Conservation (phyloP, 2,113 vertebrate genomes). For the Pseudopodoces humilis region DNA sequence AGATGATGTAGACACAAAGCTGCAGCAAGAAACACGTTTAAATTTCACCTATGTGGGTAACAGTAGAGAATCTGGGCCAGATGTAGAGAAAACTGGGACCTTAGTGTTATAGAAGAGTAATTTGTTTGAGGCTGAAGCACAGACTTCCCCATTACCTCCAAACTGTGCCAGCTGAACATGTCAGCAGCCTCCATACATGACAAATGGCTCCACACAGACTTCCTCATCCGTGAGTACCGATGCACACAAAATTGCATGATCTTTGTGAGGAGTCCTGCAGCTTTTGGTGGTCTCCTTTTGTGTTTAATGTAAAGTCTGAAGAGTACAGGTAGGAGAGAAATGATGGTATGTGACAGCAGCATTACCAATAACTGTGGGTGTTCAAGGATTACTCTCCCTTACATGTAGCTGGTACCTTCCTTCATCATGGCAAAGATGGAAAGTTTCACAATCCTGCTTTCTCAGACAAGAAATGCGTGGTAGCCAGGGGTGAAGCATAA, state of each 20-base stretch:
- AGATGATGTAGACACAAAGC: conserved; percentile 47
- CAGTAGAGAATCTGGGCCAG: neutral
- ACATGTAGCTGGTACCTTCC: neutral
- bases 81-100: neutral
- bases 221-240: neutral
- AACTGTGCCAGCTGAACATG: neutral
- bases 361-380: neutral
- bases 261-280: neutral
- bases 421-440: neutral
- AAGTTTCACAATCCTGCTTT: neutral
- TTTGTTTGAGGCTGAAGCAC: neutral
- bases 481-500: neutral
- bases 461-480: neutral
- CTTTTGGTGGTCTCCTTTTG: neutral
- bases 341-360: neutral
- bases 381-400: neutral
- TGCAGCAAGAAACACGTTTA: neutral
- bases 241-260: neutral
- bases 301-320: neutral
- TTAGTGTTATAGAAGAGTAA: neutral
- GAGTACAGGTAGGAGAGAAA: neutral
- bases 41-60: neutral
- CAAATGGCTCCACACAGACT: neutral
- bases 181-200: neutral
- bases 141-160: neutral